These are phyloP conservation scores for Mus minutoides DNA, from an alignment of 2,797 vertebrate genomes.

Conservation along the genomic window DNA sequence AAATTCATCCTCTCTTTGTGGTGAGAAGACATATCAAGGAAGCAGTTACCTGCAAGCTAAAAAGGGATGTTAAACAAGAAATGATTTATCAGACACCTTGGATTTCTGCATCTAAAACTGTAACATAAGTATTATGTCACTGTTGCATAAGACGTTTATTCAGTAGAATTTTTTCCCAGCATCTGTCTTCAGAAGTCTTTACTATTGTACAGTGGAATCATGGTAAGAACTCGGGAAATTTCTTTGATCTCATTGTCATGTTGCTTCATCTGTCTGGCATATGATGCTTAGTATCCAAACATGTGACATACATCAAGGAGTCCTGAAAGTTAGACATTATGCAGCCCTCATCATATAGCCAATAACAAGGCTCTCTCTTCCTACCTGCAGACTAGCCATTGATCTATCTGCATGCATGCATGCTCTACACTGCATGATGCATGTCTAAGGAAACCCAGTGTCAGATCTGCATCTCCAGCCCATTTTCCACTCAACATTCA, in stretches of 20 bases:
- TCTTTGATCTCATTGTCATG: not conserved
- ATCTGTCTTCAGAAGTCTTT: not conserved
- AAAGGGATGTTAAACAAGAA: not conserved
- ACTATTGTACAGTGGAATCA: not conserved
- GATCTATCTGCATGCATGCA: no score
- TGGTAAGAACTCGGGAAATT: not conserved
- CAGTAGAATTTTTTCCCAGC: not conserved
- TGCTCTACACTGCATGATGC: accelerated
- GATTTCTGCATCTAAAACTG: not conserved
- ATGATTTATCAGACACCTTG: not conserved
- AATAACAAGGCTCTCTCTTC: not conserved
- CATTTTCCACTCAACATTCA: not conserved
- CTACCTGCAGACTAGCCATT: not conserved
- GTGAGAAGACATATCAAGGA: not conserved
- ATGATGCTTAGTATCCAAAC: not conserved
- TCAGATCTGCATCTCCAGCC: not conserved
- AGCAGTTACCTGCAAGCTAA: not conserved
- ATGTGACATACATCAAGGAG: not conserved
- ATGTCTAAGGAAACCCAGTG: not conserved
- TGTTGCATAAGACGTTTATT: not conserved
- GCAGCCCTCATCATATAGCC: not conserved
- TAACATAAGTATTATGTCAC: not conserved
- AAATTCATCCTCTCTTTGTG: not conserved
- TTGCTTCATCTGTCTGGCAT: not conserved
- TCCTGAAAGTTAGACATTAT: not conserved